Base-by-base conservation (phyloP, 2,113 vertebrate genomes). In the Egretta garzetta region DNA sequence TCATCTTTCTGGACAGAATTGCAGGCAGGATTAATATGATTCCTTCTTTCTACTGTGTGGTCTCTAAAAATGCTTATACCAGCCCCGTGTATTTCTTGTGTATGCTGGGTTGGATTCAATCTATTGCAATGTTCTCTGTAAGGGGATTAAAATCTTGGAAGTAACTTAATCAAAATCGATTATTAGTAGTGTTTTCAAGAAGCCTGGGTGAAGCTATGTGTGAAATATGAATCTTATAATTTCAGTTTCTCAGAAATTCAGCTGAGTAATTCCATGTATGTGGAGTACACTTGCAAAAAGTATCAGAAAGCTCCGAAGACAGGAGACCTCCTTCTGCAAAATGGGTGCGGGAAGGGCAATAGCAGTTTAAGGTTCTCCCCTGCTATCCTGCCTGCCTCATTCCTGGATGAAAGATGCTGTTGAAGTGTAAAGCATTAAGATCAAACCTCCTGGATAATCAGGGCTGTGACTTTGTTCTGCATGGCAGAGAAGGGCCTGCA, bases 401-500 rank as follows among this genome's bases (percentile, higher is more conserved):
- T 87, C 58, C 66, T 71, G 81, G 41, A 93, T 96, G 77, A 91
- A 94, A 88, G 66, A 37, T 80, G 32, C 81, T 88, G 18, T 6
- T 13, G 84, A 83, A 95, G 62, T 86, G 37, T 71, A 32, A 83
- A 86, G 81, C 66, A 71, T 88, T 93, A 70, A 73, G 91, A 95
- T 94, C 84, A 95, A 97, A 71, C 91, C 66, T 90, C 58, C 66
- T 88, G 80, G 66, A 70, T 96, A 89, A 96, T 87, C 96, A 83
- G 81, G 71, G 37, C 74, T 62, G 18, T 83, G 91, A 62, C 91
- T 97, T 97, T 88, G 58, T 91, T 93, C 91, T 87, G 86, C 53
- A 13, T 91, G 91, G 59, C 52, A 74, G 91, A 77, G 94, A 55
- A 63, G 68, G 91, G 73, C 50, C 97, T 83, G 50, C 17, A 4